These are phyloP conservation scores for Teinopalpus imperialis DNA, from an alignment of 2,888 invertebrate genomes.

Conservation along the genomic window DNA sequence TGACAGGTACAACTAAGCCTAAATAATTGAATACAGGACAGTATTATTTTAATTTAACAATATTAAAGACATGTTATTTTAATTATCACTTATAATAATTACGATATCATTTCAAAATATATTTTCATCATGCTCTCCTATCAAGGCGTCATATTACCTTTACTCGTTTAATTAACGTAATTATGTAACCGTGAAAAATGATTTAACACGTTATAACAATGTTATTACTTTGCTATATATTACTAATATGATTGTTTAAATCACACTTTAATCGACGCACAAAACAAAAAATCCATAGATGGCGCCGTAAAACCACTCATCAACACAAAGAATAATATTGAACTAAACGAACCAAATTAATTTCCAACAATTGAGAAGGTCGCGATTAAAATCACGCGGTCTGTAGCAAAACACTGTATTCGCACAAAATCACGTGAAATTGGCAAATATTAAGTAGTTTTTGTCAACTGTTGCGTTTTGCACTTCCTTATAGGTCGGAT, in stretches of 20 bases:
- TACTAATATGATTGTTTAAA: neutral
- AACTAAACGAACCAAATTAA: constrained; percentile 12
- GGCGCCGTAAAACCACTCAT: constrained; percentile 6
- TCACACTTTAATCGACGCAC: neutral
- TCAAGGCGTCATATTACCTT: no score
- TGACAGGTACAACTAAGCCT: no score
- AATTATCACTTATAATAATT: no score
- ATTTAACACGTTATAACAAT: no score
- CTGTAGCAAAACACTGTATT: neutral
- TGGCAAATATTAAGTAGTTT: neutral
- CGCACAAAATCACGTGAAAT: constrained; percentile 19
- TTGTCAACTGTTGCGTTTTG: neutral
- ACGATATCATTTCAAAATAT: no score
- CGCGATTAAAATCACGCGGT: constrained; percentile 6
- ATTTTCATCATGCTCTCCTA: no score
- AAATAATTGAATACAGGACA: no score
- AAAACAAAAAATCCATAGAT: constrained; percentile 1
- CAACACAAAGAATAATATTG: neutral
- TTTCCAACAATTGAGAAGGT: constrained; percentile 3
- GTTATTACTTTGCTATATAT: no score
- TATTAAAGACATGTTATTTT: no score
- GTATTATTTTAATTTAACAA: no score
- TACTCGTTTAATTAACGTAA: no score
- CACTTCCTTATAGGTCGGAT: neutral
- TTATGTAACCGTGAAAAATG: no score